A percentile compares a stretch with the other conserved stretches of the same genome.
Evolutionary conservation across 92 coral and sea anemone species (phyloP).

Genomic region (Parazoanthus atlanticus): DNA sequence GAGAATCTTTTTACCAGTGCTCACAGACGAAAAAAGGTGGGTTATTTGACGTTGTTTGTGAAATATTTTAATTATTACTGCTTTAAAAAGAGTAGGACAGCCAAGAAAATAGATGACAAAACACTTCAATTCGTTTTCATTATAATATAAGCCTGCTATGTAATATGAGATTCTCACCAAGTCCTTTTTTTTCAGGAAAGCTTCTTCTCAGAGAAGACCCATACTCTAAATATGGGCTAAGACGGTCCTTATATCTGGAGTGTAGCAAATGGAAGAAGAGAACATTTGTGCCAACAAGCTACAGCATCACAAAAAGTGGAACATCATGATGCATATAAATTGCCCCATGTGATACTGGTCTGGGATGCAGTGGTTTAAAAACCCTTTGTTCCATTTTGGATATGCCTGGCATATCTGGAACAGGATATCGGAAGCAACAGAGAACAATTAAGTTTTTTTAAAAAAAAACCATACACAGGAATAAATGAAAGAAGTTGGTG

Average conservation of each 20-base stretch:
- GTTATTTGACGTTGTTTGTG: neutral
- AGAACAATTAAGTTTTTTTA: neutral
- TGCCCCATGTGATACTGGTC: slow-evolving; percentile 4
- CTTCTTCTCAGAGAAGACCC: slow-evolving; percentile 23
- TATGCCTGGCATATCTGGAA: slow-evolving; percentile 35
- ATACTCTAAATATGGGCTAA: neutral
- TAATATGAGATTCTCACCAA: neutral
- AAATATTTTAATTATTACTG: neutral
- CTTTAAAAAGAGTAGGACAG: neutral
- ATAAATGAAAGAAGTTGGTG: slow-evolving; percentile 29
- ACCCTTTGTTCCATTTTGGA: slow-evolving; percentile 31
- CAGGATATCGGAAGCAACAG: slow-evolving; percentile 21
- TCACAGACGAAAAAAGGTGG: slow-evolving; percentile 14
- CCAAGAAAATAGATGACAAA: neutral
- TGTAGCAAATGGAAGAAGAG: slow-evolving; percentile 18
- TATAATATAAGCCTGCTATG: neutral
- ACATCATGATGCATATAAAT: slow-evolving; percentile 13
- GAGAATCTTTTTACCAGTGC: neutral
- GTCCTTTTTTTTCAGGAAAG: neutral
- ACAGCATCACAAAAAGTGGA: slow-evolving; percentile 40
- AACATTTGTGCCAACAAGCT: slow-evolving; percentile 33
- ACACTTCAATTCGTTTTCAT: neutral
- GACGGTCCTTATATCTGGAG: neutral
- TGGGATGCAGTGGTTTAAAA: neutral
- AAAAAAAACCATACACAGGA: slow-evolving; percentile 7